phyloP scores from a whole-genome alignment of 2,113 vertebrate genomes.

The Okapia johnstoni region DNA sequence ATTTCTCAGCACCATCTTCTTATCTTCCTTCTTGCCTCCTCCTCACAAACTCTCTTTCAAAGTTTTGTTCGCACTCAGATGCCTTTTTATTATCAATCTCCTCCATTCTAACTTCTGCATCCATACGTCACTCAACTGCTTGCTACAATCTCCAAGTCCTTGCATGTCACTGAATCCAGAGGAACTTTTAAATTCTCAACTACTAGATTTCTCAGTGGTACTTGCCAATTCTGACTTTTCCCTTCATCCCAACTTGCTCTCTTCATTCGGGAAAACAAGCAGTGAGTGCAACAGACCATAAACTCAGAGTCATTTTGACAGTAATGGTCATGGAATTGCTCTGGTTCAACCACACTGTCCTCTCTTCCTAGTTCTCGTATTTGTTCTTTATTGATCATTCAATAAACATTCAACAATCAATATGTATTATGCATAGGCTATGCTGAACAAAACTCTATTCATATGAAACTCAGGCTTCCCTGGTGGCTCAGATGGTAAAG shows the following conservation, averaged over 20 bases:
- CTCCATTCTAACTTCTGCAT: background rate
- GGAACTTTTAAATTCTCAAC: background rate
- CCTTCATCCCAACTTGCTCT: background rate
- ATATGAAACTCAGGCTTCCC: background rate
- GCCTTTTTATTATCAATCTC: background rate
- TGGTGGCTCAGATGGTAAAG: too few relatives aligned
- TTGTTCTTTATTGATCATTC: background rate
- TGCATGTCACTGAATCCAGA: background rate
- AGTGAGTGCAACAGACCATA: background rate
- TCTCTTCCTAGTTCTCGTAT: background rate
- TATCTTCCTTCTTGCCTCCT: background rate
- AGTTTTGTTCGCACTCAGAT: background rate
- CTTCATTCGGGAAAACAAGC: background rate
- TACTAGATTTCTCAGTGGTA: background rate
- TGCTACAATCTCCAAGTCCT: background rate
- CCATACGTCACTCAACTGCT: background rate
- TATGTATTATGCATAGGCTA: background rate
- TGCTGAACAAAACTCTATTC: background rate
- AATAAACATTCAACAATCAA: background rate
- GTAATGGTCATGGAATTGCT: background rate
- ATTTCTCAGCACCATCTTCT: background rate
- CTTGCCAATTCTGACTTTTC: background rate
- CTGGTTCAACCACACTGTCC: background rate
- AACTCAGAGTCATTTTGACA: background rate
- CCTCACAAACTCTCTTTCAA: background rate